Base-by-base conservation (phyloP, 2,113 vertebrate genomes). In the Neopipo cinnamomea region DNA sequence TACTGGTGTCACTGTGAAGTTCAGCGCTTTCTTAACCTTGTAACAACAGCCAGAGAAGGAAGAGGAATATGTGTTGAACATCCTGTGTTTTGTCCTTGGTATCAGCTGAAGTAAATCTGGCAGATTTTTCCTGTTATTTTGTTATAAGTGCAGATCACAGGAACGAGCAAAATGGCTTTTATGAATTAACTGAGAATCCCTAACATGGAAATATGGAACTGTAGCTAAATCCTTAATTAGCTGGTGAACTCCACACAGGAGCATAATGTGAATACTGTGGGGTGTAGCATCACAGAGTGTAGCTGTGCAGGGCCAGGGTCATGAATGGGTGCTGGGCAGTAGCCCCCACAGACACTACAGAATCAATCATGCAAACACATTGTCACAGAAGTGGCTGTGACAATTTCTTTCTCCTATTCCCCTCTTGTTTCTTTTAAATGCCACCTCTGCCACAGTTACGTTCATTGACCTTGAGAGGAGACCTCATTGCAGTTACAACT, bases 81-180 rank as follows among this genome's bases (percentile, higher is more conserved):
- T 97, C 98, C 98, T 97, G 96, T 97, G 97, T 97, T 98, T 97
- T 97, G 97, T 98, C 98, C 97, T 97, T 86, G 98, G 97, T 98
- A 95, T 98, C 97, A 97, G 98, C 91, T 97, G 81, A 70, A 97
- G 98, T 91, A 98, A 97, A 98, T 96, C 97, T 95, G 97, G 98
- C 98, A 99, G 98, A 98, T 98, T 98, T 98, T 99, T 99, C 99
- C 99, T 99, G 98, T 99, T 99, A 78, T 99, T 99, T 98, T 97
- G 97, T 97, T 98, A 93, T 75, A 97, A 95, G 74, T 91, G 82
- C 94, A 76, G 96, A 79, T 91, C 85, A 70, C 95, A 87, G 97
- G 96, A 92, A 97, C 7, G 91, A 93, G 88, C 89, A 91, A n/a
- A 93, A 96, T 85, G 27, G 85, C 97, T 97, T 96, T 94, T 89